Percentiles rank a stretch among this genome's conserved stretches.
Conservation (phyloP, 2,888 invertebrate species). For the Archips xylosteana region DNA sequence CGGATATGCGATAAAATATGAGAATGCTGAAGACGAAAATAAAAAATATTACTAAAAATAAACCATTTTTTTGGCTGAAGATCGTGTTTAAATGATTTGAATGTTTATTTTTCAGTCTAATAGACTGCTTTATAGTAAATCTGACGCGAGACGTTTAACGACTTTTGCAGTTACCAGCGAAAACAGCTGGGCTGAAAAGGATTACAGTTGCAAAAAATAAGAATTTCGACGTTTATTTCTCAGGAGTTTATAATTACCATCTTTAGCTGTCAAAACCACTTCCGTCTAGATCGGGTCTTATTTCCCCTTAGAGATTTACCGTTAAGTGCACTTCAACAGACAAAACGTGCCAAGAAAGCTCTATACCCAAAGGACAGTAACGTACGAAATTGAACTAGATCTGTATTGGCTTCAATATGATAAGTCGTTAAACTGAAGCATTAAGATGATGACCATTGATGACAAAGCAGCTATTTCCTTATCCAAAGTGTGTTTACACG, state of each 20-base stretch:
- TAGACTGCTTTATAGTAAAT: not conserved
- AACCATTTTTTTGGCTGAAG: conserved; percentile 31
- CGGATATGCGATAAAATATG: conserved; percentile 35
- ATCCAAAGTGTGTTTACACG: not conserved
- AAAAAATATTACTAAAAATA: conserved; percentile 30
- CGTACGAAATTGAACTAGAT: conserved; percentile 24
- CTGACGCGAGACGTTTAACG: not conserved
- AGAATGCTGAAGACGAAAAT: conserved; percentile 33
- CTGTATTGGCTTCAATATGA: conserved; percentile 16
- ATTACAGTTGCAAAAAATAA: not conserved
- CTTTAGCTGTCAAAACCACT: conserved; percentile 28
- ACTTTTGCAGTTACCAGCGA: conserved; percentile 10
- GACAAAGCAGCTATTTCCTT: not conserved
- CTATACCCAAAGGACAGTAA: conserved; percentile 23
- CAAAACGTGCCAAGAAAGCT: conserved; percentile 30
- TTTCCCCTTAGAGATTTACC: conserved; percentile 33
- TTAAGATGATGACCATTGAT: not conserved
- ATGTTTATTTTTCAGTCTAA: conserved; percentile 18
- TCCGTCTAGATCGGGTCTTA: conserved; percentile 27
- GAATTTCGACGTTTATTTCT: not conserved
- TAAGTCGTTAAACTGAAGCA: conserved; percentile 20
- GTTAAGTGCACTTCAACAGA: conserved; percentile 38
- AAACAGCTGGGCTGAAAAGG: not conserved
- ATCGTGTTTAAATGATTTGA: conserved; percentile 15
- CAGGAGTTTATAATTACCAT: conserved; percentile 1